Evolutionary conservation across 2,113 vertebrate species (phyloP), one percentile per base, ranked within the genome.

Genomic region (Amia ocellicauda): DNA sequence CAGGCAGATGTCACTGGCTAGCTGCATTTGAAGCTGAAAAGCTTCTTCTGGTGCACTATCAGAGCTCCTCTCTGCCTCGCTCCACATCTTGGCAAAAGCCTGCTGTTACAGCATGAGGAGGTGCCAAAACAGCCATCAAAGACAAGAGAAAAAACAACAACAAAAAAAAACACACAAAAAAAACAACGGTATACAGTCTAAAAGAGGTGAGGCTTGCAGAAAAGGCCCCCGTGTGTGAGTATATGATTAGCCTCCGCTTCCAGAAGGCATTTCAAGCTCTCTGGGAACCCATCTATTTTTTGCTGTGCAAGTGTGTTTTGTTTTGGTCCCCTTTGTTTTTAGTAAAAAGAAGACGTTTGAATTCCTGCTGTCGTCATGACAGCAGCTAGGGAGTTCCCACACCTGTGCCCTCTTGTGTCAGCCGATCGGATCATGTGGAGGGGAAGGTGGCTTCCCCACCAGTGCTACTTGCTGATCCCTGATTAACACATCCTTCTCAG

Each of bases 1-100:
- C 56, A 58, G 56, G 36, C 56, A 58, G 56, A 58, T 41, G 56
- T 58, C 56, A 41, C 29, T 58, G 9, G 31, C 31, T 58, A 36
- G 31, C 56, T 29, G 4, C 16, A 14, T 58, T 41, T 14, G 9
- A 31, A 22, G 56, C 29, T 40, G 10, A 36, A 20, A 41, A 14
- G 56, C 56, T 20, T n/a, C 56, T 42, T 10, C 31, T 42, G 31
- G n/a, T 23, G 56, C 56, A n/a, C 8, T 28, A 2, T 7, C 8
- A 55, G 27, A n/a, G 53, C 53, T 24, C 7, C 3, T 56, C 53
- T 58, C 56, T 42, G 36, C 43, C 16, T 47, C n/a, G 16, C 4
- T 47, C 16, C 43, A 36, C 56, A 20, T 2, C 19, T 13, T 23
- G 31, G 56, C 31, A 16, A 20, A 23, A 31, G 7, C 31, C 55